Base-by-base conservation (phyloP, 2,113 vertebrate genomes). In the Alaudala cheleensis region DNA sequence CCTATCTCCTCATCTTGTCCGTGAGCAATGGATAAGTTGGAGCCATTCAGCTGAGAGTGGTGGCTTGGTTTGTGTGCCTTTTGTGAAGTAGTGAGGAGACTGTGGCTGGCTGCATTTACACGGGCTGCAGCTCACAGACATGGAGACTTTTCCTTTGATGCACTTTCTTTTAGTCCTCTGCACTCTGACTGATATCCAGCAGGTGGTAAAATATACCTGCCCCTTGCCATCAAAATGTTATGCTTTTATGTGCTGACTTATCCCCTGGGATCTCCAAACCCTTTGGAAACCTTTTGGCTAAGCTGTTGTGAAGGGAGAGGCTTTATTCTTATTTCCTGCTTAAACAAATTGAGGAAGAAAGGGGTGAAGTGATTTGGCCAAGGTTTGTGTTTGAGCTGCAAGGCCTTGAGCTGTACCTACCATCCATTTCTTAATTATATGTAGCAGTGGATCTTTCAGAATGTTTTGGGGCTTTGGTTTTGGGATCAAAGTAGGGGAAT, bases 41-140 rank as follows among this genome's bases (percentile, higher is more conserved):
- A 97, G 94, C 42, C 92, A 91, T 91, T 97, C 94, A 86, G 77
- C 92, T 94, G 89, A 81, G 96, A 96, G 93, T 71, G 82, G 93
- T 96, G 96, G 61, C 94, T 97, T 96, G 93, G 96, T 94, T 94
- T 96, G 95, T 66, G 6, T 92, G 91, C 81, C 92, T 95, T 96
- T 96, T 95, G 56, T 93, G 96, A 96, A 96, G 95, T 47, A 93
- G 96, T 98, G 97, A 97, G 97, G 93, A 97, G 97, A 97, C 95
- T 97, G 37, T 86, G 84, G 70, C 85, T 86, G 50, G 57, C 74
- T 95, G 40, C n/a, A 91, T 86, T 97, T 93, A 73, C 70, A 83
- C 44, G 81, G 33, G 9, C 67, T 85, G 81, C 70, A 83, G 61
- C 44, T 95, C 89, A 47, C 5, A 10, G 73, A 87, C 62, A 20